Base-by-base conservation (phyloP, 1,140 invertebrate genomes). In the Palaemon carinicauda region DNA sequence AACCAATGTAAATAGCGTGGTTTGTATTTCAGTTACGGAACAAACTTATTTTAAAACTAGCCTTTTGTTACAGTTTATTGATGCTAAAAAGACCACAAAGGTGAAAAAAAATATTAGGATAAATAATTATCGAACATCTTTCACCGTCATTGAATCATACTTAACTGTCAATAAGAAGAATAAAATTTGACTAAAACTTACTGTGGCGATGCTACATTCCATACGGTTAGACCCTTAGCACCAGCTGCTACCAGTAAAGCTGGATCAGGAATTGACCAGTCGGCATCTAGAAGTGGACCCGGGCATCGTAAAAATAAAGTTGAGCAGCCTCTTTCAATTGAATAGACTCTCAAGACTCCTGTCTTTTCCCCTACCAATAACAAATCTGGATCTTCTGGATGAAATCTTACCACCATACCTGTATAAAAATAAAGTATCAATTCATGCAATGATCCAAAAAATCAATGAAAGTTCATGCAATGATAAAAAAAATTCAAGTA, bases 181-280 rank as follows among this genome's bases (percentile, higher is more conserved):
- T n/a, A 14, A 17, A n/a, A 33, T 15, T 14, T 27, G 24, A 27
- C 27, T 15, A 3, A 14, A 10, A 80, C 84, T 80, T 80, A 86
- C 84, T 86, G 84, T 14, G 73, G 77, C 27, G 84, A 86, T 51
- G 84, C 77, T 80, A 86, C 77, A 86, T 86, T 86, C 84, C 84
- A 86, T 1, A 86, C 84, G 7, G 84, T 86, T 50, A 86, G 84
- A n/a, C 84, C 84, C 65, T 86, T 86, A 1, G 51, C 77, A n/a
- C 84, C 84, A 50, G 84, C 84, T 17, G 84, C 84, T 50, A 86
- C 77, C n/a, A 86, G 78, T 1, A 80, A 65, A 2, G 84, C 77
- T 27, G 84, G 84, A 33, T 86, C 84, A 33, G 84, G 84, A 52
- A 86, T 79, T 33, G 84, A 86, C 84, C 84, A 86, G 65, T 86